Evolutionary conservation across 2,797 vertebrate genomes (phyloP).

Genomic region (Clarias pachynema): DNA sequence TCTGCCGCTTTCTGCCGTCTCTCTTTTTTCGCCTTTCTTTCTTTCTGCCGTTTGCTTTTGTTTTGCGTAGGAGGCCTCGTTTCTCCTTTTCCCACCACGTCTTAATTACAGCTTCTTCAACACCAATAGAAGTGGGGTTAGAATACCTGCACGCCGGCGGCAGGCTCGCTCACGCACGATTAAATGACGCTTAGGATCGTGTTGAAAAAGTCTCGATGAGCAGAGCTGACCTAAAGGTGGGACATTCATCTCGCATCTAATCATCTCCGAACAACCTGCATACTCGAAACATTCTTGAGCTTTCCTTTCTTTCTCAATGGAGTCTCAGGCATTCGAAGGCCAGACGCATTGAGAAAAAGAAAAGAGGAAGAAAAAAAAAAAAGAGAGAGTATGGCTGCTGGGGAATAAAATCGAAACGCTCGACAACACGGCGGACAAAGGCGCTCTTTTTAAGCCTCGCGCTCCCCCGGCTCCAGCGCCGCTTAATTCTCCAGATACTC

Average conservation of each 20-base stretch:
- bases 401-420: conserved; percentile 67
- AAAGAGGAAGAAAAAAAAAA: not conserved
- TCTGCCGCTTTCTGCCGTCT: not conserved
- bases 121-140: conserved; percentile 52
- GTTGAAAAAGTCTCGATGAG: not conserved
- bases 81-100: conserved; percentile 55
- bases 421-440: conserved; percentile 68
- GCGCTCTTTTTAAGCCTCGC: conserved; percentile 56
- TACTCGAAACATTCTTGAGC: conserved; percentile 17
- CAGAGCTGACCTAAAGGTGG: not conserved
- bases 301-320: not conserved
- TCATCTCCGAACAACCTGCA: conserved; percentile 30
- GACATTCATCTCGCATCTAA: not conserved
- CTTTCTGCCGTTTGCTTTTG: not conserved
- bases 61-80: conserved; percentile 44
- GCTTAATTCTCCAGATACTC: conserved; percentile 62
- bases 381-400: conserved; percentile 27
- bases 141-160: not conserved
- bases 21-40: not conserved
- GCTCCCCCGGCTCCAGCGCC: conserved; percentile 51
- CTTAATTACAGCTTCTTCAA: conserved; percentile 69
- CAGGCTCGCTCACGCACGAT: not conserved
- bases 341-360: conserved; percentile 63
- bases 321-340: conserved; percentile 60
- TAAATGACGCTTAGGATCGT: not conserved